A percentile compares a stretch with the other conserved stretches of the same genome.
These are phyloP conservation scores for Cochlearius cochlearius DNA, from an alignment of 2,113 vertebrate genomes.

Conservation along the genomic window DNA sequence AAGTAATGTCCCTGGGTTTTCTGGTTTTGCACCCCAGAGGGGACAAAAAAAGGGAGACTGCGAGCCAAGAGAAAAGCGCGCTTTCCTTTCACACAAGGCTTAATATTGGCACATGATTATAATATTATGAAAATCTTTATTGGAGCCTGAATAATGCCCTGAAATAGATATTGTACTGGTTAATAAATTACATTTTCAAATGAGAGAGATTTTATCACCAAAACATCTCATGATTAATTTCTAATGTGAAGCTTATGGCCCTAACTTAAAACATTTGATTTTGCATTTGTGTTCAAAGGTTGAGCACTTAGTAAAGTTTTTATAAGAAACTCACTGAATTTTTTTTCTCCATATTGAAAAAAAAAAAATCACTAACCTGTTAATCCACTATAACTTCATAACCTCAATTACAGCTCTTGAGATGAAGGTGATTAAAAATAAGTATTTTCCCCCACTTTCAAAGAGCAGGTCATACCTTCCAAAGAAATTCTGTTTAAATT, in stretches of 20 bases:
- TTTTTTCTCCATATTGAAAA: background rate
- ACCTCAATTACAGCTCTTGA: constrained; percentile 71
- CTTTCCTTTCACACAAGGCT: background rate
- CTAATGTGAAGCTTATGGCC: constrained; percentile 62
- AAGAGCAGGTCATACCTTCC: constrained; percentile 46
- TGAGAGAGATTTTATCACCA: constrained; percentile 72
- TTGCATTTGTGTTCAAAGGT: constrained; percentile 57
- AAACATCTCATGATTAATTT: constrained; percentile 73
- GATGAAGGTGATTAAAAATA: constrained; percentile 68
- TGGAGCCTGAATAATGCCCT: constrained; percentile 61
- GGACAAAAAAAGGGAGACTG: background rate
- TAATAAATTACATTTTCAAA: constrained; percentile 75
- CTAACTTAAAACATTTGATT: constrained; percentile 61
- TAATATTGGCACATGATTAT: constrained; percentile 8
- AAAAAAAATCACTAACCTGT: constrained; percentile 54
- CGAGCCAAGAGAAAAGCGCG: background rate
- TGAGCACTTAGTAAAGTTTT: constrained; percentile 58
- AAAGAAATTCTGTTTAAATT: constrained; percentile 27
- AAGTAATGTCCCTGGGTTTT: background rate
- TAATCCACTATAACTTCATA: constrained; percentile 64
- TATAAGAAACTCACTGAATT: background rate
- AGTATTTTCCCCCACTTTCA: constrained; percentile 35
- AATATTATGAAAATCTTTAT: constrained; percentile 55
- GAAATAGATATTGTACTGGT: constrained; percentile 69
- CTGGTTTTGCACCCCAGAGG: background rate